Base-by-base conservation (phyloP, 2,797 vertebrate species). In the Mastacembelus armatus region DNA sequence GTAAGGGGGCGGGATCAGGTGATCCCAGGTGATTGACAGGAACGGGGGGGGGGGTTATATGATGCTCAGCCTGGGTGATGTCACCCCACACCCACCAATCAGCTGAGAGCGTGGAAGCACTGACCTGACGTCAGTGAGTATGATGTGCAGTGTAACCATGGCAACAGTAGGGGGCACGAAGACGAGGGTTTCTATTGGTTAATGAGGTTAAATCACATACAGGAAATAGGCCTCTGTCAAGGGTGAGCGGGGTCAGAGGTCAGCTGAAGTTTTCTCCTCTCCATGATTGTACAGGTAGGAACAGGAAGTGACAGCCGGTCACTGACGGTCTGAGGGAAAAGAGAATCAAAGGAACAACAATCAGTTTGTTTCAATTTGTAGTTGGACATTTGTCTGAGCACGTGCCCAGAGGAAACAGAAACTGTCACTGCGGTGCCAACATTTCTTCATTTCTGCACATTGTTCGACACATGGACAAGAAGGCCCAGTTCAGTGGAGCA, bases 161-260 rank as follows among this genome's bases (percentile, higher is more conserved):
- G 63, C 26, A 57, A 74, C 59, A 21, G 39, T 24, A 22, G 6
- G 16, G 16, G 38, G 0, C 10, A 19, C 0, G 30, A 14, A 0
- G 16, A 7, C 4, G 4, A 45, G 14, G n/a, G 9, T 30, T 36
- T 62, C 22, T 78, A 19, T 66, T 15, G 64, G 72, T 78, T 72
- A 66, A 61, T 60, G 55, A 52, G 22, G 54, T 70, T 69, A 72
- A 65, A 14, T 30, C 35, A 38, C 33, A 69, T 44, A 49, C 38
- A 18, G 14, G 24, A 29, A 27, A 38, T 26, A 18, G 36, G 26
- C 15, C n/a, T n/a, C 27, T 0, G 47, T n/a, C 33, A 1, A 18
- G 12, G 29, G 10, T 35, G 2, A 16, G 26, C 14, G 50, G 32
- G 64, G 35, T 65, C 43, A 61, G 29, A 71, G 75, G 40, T 63